Base-by-base conservation (phyloP, 2,113 vertebrate genomes). In the Cettia cetti region DNA sequence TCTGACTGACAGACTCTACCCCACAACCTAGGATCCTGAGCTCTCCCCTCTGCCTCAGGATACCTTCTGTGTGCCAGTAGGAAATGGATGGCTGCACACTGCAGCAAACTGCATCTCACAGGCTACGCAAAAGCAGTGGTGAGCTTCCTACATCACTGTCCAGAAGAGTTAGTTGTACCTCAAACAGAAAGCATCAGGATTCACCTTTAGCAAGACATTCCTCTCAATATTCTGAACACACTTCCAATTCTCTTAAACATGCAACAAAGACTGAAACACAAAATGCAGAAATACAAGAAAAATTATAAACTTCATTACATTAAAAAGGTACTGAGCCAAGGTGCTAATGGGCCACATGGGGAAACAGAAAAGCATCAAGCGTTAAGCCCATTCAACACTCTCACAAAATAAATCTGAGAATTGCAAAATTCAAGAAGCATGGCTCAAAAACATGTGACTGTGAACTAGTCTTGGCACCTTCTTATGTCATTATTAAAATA, bases 401-500 rank as follows among this genome's bases (percentile, higher is more conserved):
- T 31, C 20, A 54, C 60, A 88, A 90, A 88, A 92, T 18, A 11
- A 78, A 78, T 18, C 82, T 16, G 47, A 82, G 76, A 88, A 71
- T 9, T 10, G 1, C 57, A 77, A 90, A 81, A 93, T 86, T 81
- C 82, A 93, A 92, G 70, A 72, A 83, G 68, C 52, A 33, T 0
- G 0, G 64, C 54, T 75, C 80, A 78, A 82, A 79, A 82, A n/a
- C 71, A 85, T 45, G 82, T 68, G 80, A 86, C 90, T 71, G 39
- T 47, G 80, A 89, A 93, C 86, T 56, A 78, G 69, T 93, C 65
- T 92, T 94, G 82, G 84, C 90, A 89, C 69, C 57, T 93, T 59
- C 49, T 96, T 90, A 93, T 68, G 79, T 83, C 94, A 94, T 89
- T 89, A 90, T 90, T 82, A 78, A 94, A 93, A 71, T 86, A 96